Conservation (phyloP, 2,888 invertebrate genomes). For the Cheilosia impressa region DNA sequence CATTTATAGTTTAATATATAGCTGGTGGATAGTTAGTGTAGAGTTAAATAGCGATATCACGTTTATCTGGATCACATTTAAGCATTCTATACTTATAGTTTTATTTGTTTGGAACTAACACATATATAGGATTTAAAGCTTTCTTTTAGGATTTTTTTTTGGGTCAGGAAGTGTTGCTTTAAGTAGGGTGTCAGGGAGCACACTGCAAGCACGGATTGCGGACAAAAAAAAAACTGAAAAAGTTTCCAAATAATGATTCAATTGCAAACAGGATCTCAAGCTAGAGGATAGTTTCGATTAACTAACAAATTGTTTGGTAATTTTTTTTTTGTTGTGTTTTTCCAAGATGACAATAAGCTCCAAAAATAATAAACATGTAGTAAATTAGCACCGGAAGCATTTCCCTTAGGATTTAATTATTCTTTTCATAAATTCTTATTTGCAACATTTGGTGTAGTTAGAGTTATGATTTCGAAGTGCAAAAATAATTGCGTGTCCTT, state of each 20-base stretch:
- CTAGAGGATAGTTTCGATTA: conserved; percentile 24
- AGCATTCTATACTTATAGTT: conserved; percentile 54
- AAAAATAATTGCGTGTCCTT: conserved; percentile 58
- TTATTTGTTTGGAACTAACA: conserved; percentile 37
- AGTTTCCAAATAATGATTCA: conserved; percentile 19
- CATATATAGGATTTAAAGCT: conserved; percentile 43
- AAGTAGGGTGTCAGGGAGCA: conserved; percentile 45
- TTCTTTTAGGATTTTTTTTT: background rate
- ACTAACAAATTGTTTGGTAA: conserved; percentile 2
- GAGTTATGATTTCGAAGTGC: conserved; percentile 13
- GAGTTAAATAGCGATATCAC: conserved; percentile 56
- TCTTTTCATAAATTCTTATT: conserved; percentile 34
- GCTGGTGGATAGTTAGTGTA: conserved; percentile 61
- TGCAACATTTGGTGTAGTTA: conserved; percentile 47
- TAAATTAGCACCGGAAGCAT: conserved; percentile 26
- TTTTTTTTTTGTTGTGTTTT: background rate
- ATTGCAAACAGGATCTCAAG: conserved; percentile 62
- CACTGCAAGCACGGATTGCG: conserved; percentile 65
- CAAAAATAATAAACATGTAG: conserved; percentile 31
- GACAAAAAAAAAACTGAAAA: conserved; percentile 55
- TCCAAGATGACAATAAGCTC: conserved; percentile 57
- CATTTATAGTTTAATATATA: conserved; percentile 54
- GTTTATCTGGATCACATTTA: conserved; percentile 32
- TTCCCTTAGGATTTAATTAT: conserved; percentile 24
- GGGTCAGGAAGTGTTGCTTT: conserved; percentile 24